Evolutionary conservation across 2,113 vertebrate genomes (phyloP).

Genomic region (Epinephelus fuscoguttatus): DNA sequence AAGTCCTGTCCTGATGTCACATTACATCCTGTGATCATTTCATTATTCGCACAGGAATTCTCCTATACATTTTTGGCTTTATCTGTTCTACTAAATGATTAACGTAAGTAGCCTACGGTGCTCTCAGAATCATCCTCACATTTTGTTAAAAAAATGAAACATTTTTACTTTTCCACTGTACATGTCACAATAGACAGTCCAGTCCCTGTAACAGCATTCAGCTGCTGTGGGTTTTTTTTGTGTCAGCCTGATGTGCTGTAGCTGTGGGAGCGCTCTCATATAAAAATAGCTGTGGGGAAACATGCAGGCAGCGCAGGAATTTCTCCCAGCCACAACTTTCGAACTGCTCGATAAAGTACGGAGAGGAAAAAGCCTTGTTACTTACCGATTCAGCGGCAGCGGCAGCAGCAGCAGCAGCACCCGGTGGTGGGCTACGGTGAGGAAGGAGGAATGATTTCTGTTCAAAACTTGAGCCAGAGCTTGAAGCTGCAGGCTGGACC

Average conservation of each 20-base stretch:
- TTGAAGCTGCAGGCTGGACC: slow-evolving; percentile 38
- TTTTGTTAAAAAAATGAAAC: neutral
- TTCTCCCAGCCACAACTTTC: slow-evolving; percentile 40
- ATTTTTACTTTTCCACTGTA: neutral
- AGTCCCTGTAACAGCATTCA: neutral
- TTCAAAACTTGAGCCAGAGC: neutral
- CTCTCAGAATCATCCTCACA: neutral
- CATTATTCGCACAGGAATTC: no score
- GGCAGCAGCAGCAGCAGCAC: slow-evolving; percentile 10
- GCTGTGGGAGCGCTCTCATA: neutral
- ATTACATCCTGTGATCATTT: no score
- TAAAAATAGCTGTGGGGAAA: slow-evolving; percentile 63
- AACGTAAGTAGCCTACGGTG: no score
- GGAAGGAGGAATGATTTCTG: neutral
- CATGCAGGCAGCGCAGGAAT: neutral
- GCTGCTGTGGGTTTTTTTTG: neutral
- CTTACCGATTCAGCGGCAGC: slow-evolving; percentile 65
- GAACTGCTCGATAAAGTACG: neutral
- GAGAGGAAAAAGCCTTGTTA: neutral
- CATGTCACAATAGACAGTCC: neutral
- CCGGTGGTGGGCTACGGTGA: neutral
- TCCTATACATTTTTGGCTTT: no score
- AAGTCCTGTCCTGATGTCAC: no score
- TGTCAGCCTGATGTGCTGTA: slow-evolving; percentile 21
- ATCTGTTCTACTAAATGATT: no score